Evolutionary conservation across 2,888 invertebrate genomes (phyloP), one percentile per base, ranked within the genome.

Genomic region (Pyrocoelia pectoralis): DNA sequence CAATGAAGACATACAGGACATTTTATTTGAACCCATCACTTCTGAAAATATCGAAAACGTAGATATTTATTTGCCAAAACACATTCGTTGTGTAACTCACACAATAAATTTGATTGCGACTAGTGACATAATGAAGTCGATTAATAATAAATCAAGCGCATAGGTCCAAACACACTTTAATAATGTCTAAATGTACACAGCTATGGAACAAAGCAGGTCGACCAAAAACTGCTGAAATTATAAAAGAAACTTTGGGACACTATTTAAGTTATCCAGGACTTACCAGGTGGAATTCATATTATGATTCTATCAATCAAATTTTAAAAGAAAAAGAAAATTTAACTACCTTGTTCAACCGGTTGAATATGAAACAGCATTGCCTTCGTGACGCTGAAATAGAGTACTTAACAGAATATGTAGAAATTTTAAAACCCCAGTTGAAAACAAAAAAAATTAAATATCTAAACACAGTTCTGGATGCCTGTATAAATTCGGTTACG

Each of bases 31-130:
- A 24, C 24, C 24, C 24, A 24, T 24, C 24, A 24, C 24, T 24
- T 24, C 24, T 24, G 24, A 24, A 24, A 24, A 24, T 24, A 8
- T n/a, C n/a, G n/a, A n/a, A n/a, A n/a, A n/a, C n/a, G n/a, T n/a
- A n/a, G n/a, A n/a, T n/a, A n/a, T n/a, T 24, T 24, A 24, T 24
- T 51, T 67, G 48, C 61, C 65, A 9, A 55, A 40, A 8, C 67
- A 67, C 51, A n/a, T 48, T 18, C 48, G 61, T 28, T 67, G 68
- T 51, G 59, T 60, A 10, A 53, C 41, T 40, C 68, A 66, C 48
- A 68, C 68, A 10, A 48, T 65, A 41, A 61, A 59, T 59, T 41
- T 67, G n/a, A 55, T 65, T 19, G 58, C 53, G 28, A 59, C 59
- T 13, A 61, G 49, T 13, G 65, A 66, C 12, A 13, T 41, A 9